Base-by-base conservation (phyloP, 2,797 vertebrate species). In the Acipenser oxyrinchus region DNA sequence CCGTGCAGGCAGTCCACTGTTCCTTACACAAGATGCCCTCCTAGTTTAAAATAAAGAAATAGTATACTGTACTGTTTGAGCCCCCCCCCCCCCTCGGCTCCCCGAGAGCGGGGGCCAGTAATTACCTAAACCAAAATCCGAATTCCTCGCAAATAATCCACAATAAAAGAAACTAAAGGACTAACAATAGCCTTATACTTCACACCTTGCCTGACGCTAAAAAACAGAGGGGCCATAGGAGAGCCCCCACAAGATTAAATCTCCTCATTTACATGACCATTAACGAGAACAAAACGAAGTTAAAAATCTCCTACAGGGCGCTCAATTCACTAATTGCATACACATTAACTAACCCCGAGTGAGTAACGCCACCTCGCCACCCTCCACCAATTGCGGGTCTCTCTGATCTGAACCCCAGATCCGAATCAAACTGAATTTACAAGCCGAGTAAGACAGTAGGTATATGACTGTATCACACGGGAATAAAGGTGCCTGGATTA, bases 221-320 rank as follows among this genome's bases (percentile, higher is more conserved):
- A 74, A 64, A 70, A 37, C 60, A 53, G 70, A 67, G 62, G 60
- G 12, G 11, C 6, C 8, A 6, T 10, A 2, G 55, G 12, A 6
- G 37, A 52, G 48, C 51, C 51, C 70, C 70, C 75, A 71, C 70
- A 49, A 75, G 78, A 76, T 81, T 78, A 79, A 68, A 71, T 73
- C 49, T 73, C 67, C 70, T 67, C 69, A 81, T 84, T 83, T 83
- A 82, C 83, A 86, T 83, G 73, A 71, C 76, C 75, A 83, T 81
- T 76, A 80, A 71, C 66, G 12, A 60, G 72, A 77, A 75, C 73
- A 65, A 65, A 76, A 67, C 59, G 69, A 77, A 72, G 71, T 77
- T 71, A 68, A 68, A 74, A 76, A 37, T 80, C 78, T 80, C 77
- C 75, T 71, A 77, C 68, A 76, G 80, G 79, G 73, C 50, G 8